Evolutionary conservation across 2,113 vertebrate species (phyloP).

Genomic region (Tor tambroides): DNA sequence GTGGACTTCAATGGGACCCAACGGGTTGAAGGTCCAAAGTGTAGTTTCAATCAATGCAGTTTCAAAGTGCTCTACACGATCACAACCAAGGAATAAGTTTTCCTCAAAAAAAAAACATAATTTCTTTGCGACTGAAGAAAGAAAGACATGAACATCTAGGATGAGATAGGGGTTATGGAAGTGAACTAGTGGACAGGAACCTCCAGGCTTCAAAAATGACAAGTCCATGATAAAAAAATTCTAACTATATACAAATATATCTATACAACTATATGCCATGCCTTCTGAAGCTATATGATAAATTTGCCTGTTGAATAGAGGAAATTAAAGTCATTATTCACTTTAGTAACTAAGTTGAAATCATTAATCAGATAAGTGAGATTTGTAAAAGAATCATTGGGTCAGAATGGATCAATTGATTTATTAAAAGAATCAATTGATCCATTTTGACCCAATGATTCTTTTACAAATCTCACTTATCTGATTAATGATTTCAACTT

Average conservation of each 20-base stretch:
- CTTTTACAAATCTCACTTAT: not conserved
- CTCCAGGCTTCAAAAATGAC: not conserved
- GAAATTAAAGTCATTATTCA: not conserved
- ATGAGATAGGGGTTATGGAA: too few relatives aligned
- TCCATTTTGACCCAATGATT: not conserved
- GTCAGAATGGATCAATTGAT: not conserved
- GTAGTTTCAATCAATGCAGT: too few relatives aligned
- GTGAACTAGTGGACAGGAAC: not conserved
- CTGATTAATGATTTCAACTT: too few relatives aligned
- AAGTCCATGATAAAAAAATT: not conserved
- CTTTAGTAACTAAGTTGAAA: not conserved
- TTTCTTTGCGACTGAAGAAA: too few relatives aligned
- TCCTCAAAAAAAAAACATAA: too few relatives aligned
- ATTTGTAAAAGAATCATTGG: not conserved
- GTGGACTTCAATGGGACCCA: too few relatives aligned
- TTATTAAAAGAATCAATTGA: not conserved
- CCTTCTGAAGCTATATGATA: not conserved
- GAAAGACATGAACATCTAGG: too few relatives aligned
- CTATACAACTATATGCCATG: not conserved
- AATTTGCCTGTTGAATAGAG: not conserved
- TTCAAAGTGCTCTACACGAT: too few relatives aligned
- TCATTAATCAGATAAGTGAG: not conserved
- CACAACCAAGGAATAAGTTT: too few relatives aligned
- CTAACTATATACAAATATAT: not conserved
- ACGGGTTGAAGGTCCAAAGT: too few relatives aligned